Evolutionary conservation across 2,797 vertebrate genomes (phyloP), one percentile per base, ranked within the genome.

Genomic region (Takifugu ocellatus): DNA sequence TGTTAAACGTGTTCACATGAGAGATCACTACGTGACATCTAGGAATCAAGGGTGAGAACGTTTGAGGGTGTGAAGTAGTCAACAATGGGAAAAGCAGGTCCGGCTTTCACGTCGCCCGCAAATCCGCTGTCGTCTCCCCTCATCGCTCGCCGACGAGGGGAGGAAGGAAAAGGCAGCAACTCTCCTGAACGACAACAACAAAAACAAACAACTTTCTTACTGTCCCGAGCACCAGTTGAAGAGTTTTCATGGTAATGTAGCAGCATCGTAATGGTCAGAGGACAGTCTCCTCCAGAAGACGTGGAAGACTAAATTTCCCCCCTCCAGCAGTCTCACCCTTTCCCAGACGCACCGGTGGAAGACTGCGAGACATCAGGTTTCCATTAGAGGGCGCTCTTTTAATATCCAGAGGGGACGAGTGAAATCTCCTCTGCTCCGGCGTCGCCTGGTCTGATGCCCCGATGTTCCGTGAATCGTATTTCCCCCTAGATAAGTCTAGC

Each of bases 271-370:
- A 86, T 86, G 85, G 87, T 88, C 85, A 84, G 81, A 69, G 72
- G 83, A 86, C 44, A 71, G 65, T 5, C 67, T 63, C 79, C 78
- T 68, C 84, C 81, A 79, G 82, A 78, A 82, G 72, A 83, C 58
- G 93, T 86, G 84, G 94, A 90, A 77, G 88, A 86, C 88, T 87
- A 74, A 51, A 93, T 74, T 61, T 74, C 73, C 59, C 79, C 92
- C 92, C 63, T 93, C 92, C 84, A 94, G 87, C 86, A 93, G 92
- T 10, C 14, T 89, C 81, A n/a, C 67, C 91, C 63, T 79, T 0
- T 92, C 77, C 15, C 90, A 82, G 92, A 91, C 0, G 91, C 81
- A 68, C 67, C 33, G 5, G 91, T 91, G 29, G 93, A 88, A 67
- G 84, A 83, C 85, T 85, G 70, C 93, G 90, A 11, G 92, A 91